Conservation (phyloP, 2,797 vertebrate species). For the Glyptemys insculpta region DNA sequence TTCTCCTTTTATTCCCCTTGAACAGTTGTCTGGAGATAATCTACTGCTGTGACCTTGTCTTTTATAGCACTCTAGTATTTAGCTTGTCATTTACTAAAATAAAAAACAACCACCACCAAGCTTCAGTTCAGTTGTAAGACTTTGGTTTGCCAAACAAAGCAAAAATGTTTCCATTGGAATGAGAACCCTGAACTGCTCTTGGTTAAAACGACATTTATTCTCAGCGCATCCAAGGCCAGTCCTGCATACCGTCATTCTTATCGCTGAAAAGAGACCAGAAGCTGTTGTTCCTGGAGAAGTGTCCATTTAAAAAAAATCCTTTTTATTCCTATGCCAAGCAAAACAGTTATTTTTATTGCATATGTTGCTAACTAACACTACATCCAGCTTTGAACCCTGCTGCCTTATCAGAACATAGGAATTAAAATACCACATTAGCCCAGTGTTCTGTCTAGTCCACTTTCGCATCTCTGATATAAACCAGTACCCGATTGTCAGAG, state of each 20-base stretch:
- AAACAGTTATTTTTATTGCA: conserved; percentile 68
- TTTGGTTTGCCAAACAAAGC: conserved; percentile 66
- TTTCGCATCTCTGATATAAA: conserved; percentile 15
- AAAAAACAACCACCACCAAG: neutral
- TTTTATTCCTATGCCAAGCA: conserved; percentile 76
- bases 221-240: neutral
- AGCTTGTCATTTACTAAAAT: neutral
- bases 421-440: conserved; percentile 8
- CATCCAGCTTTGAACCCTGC: neutral
- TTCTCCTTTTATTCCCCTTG: conserved; percentile 20
- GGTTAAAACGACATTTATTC: conserved; percentile 34
- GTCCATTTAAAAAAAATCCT: neutral
- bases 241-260: conserved; percentile 48
- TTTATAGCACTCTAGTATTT: conserved; percentile 37
- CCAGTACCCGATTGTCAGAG: conserved; percentile 11
- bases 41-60: neutral
- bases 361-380: fast-evolving
- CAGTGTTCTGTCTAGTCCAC: neutral
- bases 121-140: neutral
- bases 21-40: neutral
- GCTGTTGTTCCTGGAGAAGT: conserved; percentile 55
- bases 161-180: conserved; percentile 58
- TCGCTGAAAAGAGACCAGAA: conserved; percentile 69
- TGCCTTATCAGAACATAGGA: conserved; percentile 29
- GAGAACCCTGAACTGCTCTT: conserved; percentile 23